Evolutionary conservation across 2,888 invertebrate species (phyloP).

Genomic region (Acrocera orbiculus): DNA sequence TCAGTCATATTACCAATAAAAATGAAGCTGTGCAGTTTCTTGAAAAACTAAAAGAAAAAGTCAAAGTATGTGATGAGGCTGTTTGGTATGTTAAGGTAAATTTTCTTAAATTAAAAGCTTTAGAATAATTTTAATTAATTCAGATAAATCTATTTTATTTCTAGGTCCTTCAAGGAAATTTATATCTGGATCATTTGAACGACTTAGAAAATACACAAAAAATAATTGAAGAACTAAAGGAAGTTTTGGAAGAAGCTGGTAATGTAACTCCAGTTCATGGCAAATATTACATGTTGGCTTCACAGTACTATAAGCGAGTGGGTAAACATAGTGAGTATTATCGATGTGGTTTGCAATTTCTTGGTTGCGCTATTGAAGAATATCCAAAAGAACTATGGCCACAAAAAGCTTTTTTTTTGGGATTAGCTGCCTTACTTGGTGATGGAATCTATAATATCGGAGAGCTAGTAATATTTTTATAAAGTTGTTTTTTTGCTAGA

Average conservation of each 20-base stretch:
- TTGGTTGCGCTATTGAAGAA: constrained; percentile 55
- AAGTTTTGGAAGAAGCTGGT: constrained; percentile 71
- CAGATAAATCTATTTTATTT: constrained; percentile 8
- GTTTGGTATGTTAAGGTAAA: constrained; percentile 37
- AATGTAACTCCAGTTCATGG: constrained; percentile 89
- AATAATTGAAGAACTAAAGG: constrained; percentile 73
- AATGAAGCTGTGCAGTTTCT: constrained; percentile 75
- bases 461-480: constrained; percentile 48
- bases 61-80: constrained; percentile 81
- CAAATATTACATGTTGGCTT: constrained; percentile 81
- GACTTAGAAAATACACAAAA: constrained; percentile 64
- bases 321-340: constrained; percentile 93
- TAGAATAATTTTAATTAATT: neutral
- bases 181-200: constrained; percentile 57
- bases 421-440: constrained; percentile 84
- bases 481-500: too few relatives aligned
- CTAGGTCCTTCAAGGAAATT: constrained; percentile 64
- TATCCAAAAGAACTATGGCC: constrained; percentile 47
- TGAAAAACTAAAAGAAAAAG: constrained; percentile 73
- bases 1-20: constrained; percentile 61
- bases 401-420: constrained; percentile 75
- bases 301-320: constrained; percentile 64
- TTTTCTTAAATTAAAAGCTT: neutral
- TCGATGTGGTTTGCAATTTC: constrained; percentile 72
- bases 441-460: constrained; percentile 94